Base-by-base conservation (phyloP, 2,113 vertebrate genomes). In the Redunca redunca region DNA sequence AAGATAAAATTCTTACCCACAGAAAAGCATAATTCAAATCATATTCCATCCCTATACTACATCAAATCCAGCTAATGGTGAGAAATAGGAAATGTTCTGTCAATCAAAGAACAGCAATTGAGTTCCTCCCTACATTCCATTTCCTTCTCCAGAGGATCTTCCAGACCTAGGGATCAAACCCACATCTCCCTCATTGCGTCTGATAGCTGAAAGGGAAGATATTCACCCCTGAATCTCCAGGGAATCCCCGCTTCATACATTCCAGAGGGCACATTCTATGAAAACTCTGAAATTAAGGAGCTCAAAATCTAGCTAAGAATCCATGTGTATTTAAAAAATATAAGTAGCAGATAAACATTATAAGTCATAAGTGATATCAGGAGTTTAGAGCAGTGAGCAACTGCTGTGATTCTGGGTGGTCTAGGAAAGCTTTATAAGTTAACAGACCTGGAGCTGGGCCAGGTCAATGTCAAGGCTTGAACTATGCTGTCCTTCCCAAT, bases 341-440 rank as follows among this genome's bases (percentile, higher is more conserved):
- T 19, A 86, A 83, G 43, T 8, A 89, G 50, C 67, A 86, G 84
- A 88, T 26, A 88, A 90, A 92, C 50, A 96, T 23, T 50, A 19
- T 91, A 86, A 95, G 53, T 53, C 67, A 82, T 82, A 91, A 88
- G 17, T 74, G 52, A 78, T 74, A 93, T 36, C 48, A 91, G 57
- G 88, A 82, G 36, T 85, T 77, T 16, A 88, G 74, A 90, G 53
- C 21, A 43, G 58, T 88, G 71, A 96, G 52, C 78, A 82, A 60
- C n/a, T 87, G 67, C 84, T 87, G 16, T 90, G 58, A n/a, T 85
- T 92, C 97, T 97, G 88, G 74, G 94, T 90, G 74, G 96, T 90
- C 91, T 88, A 60, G 30, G 67, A 96, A 92, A 36, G 14, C 9
- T 97, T 28, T 40, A 36, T 23, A 95, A 97, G 74, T 8, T 8